Conservation (phyloP, 2,888 invertebrate genomes). For the Chymomyza caudatula region DNA sequence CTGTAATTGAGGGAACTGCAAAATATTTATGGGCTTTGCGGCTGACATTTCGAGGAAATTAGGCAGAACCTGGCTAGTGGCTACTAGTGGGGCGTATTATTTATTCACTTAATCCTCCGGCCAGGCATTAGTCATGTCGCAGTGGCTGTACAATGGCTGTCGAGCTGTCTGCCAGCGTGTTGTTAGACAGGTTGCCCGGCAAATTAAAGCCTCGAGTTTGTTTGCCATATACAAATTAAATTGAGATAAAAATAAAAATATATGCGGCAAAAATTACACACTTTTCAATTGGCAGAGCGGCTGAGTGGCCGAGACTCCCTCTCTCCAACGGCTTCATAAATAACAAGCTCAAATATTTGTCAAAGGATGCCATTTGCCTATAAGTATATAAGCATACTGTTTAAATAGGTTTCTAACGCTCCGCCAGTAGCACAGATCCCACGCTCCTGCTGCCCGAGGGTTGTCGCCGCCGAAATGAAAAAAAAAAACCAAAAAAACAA, state of each 20-base stretch:
- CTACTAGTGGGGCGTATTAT: constrained; percentile 39
- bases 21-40: constrained; percentile 59
- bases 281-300: constrained; percentile 7
- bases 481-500: constrained; percentile 25
- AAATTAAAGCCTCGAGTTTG: constrained; percentile 18
- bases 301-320: no score
- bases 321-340: constrained; percentile 20
- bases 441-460: constrained; percentile 3
- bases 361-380: constrained; percentile 62
- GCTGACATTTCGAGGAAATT: constrained; percentile 43
- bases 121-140: constrained; percentile 54
- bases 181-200: constrained; percentile 17
- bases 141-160: constrained; percentile 4
- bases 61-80: neutral
- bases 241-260: constrained; percentile 25
- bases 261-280: constrained; percentile 50
- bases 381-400: constrained; percentile 53
- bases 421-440: constrained; percentile 11
- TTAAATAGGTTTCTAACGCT: constrained; percentile 58
- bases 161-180: neutral
- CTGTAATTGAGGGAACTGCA: constrained; percentile 59
- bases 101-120: constrained; percentile 36
- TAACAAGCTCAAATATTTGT: constrained; percentile 57
- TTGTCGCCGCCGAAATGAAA: constrained; percentile 38
- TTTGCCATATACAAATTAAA: constrained; percentile 32